These are phyloP conservation scores for Coenonympha arcania DNA, from an alignment of 2,888 invertebrate species.

Conservation along the genomic window DNA sequence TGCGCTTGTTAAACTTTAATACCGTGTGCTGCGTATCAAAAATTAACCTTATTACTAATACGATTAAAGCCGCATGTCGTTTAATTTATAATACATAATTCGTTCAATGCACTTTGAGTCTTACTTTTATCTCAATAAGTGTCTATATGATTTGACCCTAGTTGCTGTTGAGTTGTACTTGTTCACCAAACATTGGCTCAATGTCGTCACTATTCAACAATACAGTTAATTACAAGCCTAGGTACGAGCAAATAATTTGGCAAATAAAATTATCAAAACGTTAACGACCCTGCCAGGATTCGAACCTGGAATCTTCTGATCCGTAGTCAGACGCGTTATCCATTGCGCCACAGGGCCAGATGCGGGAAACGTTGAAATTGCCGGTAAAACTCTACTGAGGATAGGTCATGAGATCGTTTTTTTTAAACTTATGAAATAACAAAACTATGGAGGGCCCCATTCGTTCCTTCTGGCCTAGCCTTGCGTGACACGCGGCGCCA, in stretches of 20 bases:
- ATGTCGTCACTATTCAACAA: constrained; percentile 51
- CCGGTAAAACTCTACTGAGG: no score
- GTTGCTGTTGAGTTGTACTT: constrained; percentile 41
- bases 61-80: constrained; percentile 28
- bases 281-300: constrained; percentile 76
- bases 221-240: constrained; percentile 49
- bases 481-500: no score
- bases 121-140: constrained; percentile 36
- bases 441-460: no score
- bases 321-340: constrained; percentile 82
- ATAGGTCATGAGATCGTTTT: no score
- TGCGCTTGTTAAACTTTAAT: constrained; percentile 52
- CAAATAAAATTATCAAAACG: constrained; percentile 21
- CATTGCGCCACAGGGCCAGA: constrained; percentile 78
- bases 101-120: constrained; percentile 38
- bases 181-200: constrained; percentile 55
- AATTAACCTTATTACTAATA: constrained; percentile 23
- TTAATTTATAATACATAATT: constrained; percentile 8
- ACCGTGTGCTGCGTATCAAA: constrained; percentile 26
- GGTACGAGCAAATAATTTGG: constrained; percentile 36
- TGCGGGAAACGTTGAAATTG: neutral
- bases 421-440: no score
- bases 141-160: constrained; percentile 30
- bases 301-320: constrained; percentile 80
- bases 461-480: no score